Evolutionary conservation across 2,797 vertebrate species (phyloP), one percentile per base, ranked within the genome.

Genomic region (Numenius phaeopus): DNA sequence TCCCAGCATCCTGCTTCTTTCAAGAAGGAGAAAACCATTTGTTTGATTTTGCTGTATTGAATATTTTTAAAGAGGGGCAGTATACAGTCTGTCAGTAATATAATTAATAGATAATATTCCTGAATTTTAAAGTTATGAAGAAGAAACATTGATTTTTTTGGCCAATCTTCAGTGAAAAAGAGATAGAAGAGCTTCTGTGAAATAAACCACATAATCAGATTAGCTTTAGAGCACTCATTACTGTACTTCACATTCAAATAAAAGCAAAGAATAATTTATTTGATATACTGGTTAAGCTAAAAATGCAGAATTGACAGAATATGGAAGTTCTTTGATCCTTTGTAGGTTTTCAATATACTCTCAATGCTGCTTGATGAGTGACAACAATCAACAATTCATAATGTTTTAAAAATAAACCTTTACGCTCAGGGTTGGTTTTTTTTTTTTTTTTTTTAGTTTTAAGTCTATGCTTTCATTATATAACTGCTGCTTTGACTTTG

Each of bases 301-400:
- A 97, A 97, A 83, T 83, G 92, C 95, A 84, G 66, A 94, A 94
- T 87, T 65, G 64, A 92, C 84, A 95, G 76, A 97, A 95, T 94
- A 82, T 94, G 59, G 92, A 97, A 94, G 47, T 69, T 94, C 84
- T 97, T 97, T 97, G 88, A 97, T 97, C 87, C 95, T 94, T 87
- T 96, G 80, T 92, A 96, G 90, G 84, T 96, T 90, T 97, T 89
- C 91, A 95, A 84, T 93, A 83, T 61, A 70, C 22, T 85, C 61
- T 70, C 83, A 78, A 40, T 92, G 67, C 59, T 92, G 67, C 44
- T 37, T 82, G 81, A 91, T 89, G 94, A 95, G 22, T 14, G 69
- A 73, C 55, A 70, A 92, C 89, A 97, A 95, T 87, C 55, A 70
- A 92, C 89, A 97, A 95, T 87, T 97, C 69, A 83, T 14, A 94